Evolutionary conservation across 2,113 vertebrate species (phyloP).

Genomic region (Platysteira castanea): DNA sequence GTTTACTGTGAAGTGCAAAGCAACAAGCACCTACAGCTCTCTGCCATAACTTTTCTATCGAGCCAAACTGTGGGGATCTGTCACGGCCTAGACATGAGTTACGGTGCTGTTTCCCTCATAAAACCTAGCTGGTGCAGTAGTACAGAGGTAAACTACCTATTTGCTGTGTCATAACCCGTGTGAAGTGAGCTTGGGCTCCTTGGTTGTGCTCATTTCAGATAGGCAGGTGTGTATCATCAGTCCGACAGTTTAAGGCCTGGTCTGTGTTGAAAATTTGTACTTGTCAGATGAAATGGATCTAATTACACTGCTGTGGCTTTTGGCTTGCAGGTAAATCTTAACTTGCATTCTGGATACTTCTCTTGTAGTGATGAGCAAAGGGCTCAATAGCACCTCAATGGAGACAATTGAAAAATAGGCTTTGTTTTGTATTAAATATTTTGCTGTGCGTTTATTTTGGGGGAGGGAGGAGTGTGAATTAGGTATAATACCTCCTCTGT

Average conservation of each 20-base stretch:
- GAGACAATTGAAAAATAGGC: background rate
- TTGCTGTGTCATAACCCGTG: background rate
- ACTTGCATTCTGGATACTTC: background rate
- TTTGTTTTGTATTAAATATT: background rate
- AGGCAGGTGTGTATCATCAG: background rate
- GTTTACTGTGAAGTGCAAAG: constrained; percentile 8
- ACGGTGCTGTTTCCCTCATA: background rate
- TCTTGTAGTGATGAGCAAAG: background rate
- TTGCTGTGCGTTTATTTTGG: background rate
- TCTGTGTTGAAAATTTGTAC: background rate
- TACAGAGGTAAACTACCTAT: background rate
- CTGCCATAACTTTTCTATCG: background rate
- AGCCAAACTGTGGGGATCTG: background rate
- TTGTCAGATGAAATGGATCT: background rate
- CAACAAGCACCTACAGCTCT: background rate
- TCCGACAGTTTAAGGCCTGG: background rate
- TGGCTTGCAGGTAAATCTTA: background rate
- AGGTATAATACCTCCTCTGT: background rate
- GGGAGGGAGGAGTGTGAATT: background rate
- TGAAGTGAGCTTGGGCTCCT: background rate
- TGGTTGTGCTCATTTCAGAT: background rate
- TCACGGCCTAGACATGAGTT: background rate
- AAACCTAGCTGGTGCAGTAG: background rate
- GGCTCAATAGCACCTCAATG: background rate
- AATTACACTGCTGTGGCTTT: background rate